Base-by-base conservation (phyloP, 2,888 invertebrate genomes). In the Pachydiplax longipennis region DNA sequence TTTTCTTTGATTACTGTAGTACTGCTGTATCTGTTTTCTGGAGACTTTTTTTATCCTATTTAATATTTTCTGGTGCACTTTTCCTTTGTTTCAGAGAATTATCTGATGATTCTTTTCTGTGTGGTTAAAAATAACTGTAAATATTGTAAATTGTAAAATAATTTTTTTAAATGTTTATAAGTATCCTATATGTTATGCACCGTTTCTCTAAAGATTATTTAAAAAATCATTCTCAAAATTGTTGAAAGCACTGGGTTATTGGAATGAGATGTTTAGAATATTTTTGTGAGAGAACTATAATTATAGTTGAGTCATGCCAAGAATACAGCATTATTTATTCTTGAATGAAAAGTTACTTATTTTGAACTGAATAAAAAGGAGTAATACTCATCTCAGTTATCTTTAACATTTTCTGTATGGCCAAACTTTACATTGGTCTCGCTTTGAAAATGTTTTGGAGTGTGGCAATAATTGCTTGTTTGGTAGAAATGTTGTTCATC, bases 121-220 rank as follows among this genome's bases (percentile, higher is more conserved):
- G 37, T 61, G 1, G 5, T 40, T 22, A 22, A 22, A 10, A 18
- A 58, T 13, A 61, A n/a, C 6, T 87, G 87, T 87, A 83, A 25
- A 83, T 83, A 37, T n/a, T 87, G 87, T 87, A 87, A 35, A 87
- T 53, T 61, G 58, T 61, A 65, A 65, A 87, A 15, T 25, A 83
- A 2, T 87, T 83, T 87, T 37, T 22, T 31, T 12, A 8, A 61
- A 61, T 87, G 31, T 25, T 37, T 65, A 37, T 3, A 37, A 87
- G 61, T 18, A 61, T 87, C 40, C 22, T n/a, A 83, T 61, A 22
- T 37, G 61, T 87, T 83, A 37, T 22, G 25, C 31, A 58, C 61
- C 35, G 58, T 61, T 58, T 65, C 61, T 87, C 87, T n/a, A 61
- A 35, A 65, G 31, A 40, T 65, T 87, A 87, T 87, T 87, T 87